Evolutionary conservation across 1,140 invertebrate genomes (phyloP), one percentile per base, ranked within the genome.

Genomic region (Euglossa dilemma): DNA sequence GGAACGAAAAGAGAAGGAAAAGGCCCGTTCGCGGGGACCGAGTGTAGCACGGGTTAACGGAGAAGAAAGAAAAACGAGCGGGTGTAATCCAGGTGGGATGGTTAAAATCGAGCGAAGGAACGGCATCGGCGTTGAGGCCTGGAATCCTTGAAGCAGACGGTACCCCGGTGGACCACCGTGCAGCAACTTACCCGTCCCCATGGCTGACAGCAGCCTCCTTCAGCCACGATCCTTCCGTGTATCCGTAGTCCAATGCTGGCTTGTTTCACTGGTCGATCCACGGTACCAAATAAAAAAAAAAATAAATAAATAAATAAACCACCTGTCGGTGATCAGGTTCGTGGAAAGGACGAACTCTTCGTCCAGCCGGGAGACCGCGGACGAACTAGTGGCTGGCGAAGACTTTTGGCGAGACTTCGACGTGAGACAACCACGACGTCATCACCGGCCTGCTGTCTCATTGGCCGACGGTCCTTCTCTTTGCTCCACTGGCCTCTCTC

Each of bases 121-220:
- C 67, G 20, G 43, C 25, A 52, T 52, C 14, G 69, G 12, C 0
- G 56, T 56, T 25, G 73, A 85, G 20, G 8, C 36, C 59, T 59
- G 67, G 59, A 16, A 57, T 75, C 36, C 75, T 20, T 18, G 64
- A 61, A 72, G 25, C 71, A 66, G 63, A 84, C 77, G 25, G 64
- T 84, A 63, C 28, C 36, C 67, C 54, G 25, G 64, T 71, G 69
- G 64, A 74, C 50, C 54, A 84, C n/a, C 45, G 78, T 28, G 77
- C 52, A 50, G 43, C 81, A 77, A 93, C 93, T 94, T 93, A 94
- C 93, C 93, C 92, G 93, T 93, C 89, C 92, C 93, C 92, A 93
- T 94, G 92, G 92, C 93, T 91, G 92, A 90, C 86, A 87, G 86
- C 88, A 91, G 89, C 92, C 92, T 90, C 90, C 91, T 92, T 93